Base-by-base conservation (phyloP, 2,888 invertebrate species). In the Petrolisthes manimaculis region DNA sequence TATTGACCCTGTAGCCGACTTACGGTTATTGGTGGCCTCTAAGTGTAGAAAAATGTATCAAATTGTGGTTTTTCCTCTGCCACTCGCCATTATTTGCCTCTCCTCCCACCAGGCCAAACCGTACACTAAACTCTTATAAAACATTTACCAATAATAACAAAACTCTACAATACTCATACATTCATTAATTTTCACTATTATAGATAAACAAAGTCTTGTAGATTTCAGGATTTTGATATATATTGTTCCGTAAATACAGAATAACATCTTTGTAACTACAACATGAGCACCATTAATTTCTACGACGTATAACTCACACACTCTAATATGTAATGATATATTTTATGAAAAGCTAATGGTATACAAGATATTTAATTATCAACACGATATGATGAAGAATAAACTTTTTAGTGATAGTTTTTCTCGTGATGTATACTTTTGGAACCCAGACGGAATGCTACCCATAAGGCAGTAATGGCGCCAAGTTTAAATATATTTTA, bases 361-460 rank as follows among this genome's bases (percentile, higher is more conserved):
- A 37, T 37, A 37, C 37, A 37, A 37, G 37, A 37, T 2, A 37
- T 37, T 37, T 37, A 37, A 37, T 37, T 37, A 37, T 37, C 37
- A 37, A 37, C 37, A 37, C 37, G 37, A 37, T 37, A 1, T 37
- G 37, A 37, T 0, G 37, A 1, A 74, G 74, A 74, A 14, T 14
- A 74, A 8, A 14, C n/a, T 74, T 18, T n/a, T 24, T 2, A 3
- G n/a, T 74, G 24, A 74, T 37, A 37, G 12, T 54, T 18, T 79
- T n/a, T 18, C n/a, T 54, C 79, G 4, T 54, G n/a, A 12, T 18
- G n/a, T 18, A 79, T 6, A 79, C 55, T 79, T n/a, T 54, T 79
- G 79, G 79, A 79, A 79, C 79, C 79, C 21, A 55, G 79, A n/a
- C 53, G 79, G 79, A 79, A 79, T 79, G 79, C 79, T 79, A 79